Base-by-base conservation (phyloP, 2,797 vertebrate species). In the Graptemys geographica region DNA sequence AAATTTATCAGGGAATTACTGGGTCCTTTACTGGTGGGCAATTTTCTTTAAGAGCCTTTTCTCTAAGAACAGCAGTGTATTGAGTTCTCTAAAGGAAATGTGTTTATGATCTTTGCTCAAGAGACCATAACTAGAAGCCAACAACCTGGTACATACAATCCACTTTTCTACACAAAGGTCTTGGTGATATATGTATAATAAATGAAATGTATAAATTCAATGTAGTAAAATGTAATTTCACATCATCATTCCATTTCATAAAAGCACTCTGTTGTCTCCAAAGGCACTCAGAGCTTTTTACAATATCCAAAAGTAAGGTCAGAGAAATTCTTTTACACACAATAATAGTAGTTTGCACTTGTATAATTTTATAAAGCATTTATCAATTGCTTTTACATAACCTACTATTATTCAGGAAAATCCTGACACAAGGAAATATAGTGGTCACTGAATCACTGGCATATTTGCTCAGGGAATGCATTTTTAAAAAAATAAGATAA, bases 401-500 rank as follows among this genome's bases (percentile, higher is more conserved):
- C 55, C 81, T 59, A 53, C 94, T 88, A 89, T 92, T 89, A 86
- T 90, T 94, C 76, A 92, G n/a, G 81, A 95, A 95, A 96, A 88
- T 87, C 79, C 56, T 84, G 65, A 92, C 90, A 92, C 65, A 90
- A 95, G 88, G 3, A 95, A 93, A 83, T 94, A 83, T 89, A 91
- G 41, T 86, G 65, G 41, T 88, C 65, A 76, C 86, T 79, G 21
- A 79, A 84, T 94, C 89, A 90, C 86, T 95, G 86, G 11, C 72
- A 93, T 96, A 94, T 96, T 97, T 95, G 80, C 94, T 97, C 85
- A 94, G 89, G 91, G 89, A 92, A 95, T 95, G 57, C 69, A 78
- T 96, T 96, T 49, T 8, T 8, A 44, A 52, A 52, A 52, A 52
- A 97, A 94, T 69, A 83, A 57, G 59, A 81, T 78, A 96, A 76